Conservation (phyloP, 53 echinoderm and acorn worm species). For the Arbacia lixula region DNA sequence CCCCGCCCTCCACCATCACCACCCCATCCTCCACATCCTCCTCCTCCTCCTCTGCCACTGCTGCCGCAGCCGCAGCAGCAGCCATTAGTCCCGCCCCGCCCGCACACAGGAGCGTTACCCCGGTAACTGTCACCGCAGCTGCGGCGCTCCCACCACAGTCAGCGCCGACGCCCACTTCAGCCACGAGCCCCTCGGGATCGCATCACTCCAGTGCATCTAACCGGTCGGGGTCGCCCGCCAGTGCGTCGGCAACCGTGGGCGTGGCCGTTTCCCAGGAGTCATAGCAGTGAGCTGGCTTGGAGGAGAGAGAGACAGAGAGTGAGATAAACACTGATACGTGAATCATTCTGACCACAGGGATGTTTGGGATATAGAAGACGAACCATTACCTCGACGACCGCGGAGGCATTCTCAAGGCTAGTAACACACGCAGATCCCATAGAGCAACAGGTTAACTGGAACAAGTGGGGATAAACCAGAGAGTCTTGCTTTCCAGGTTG, state of each 20-base stretch:
- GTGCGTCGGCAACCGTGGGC: neutral
- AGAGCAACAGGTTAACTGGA: no score
- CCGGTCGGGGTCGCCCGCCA: constrained; percentile 49
- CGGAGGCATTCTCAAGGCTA: no score
- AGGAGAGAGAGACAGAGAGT: no score
- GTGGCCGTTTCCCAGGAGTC: constrained; percentile 27
- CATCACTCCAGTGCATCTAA: constrained; percentile 75
- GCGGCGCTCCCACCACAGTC: constrained; percentile 23
- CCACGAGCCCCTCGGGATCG: constrained; percentile 80
- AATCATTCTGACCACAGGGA: no score
- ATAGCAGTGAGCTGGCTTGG: constrained; percentile 1
- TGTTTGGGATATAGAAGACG: no score
- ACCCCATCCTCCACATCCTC: constrained; percentile 5
- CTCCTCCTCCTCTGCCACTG: neutral
- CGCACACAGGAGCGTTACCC: constrained; percentile 25
- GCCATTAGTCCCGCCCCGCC: constrained; percentile 28
- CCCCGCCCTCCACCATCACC: neutral
- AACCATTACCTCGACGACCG: no score
- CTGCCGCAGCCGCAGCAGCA: constrained; percentile 1
- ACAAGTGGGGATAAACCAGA: no score
- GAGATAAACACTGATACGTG: no score
- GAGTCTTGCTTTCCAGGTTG: no score
- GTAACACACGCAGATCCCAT: no score
- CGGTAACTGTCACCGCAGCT: constrained; percentile 21
- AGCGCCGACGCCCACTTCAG: constrained; percentile 56